Percentiles rank a stretch among this genome's conserved stretches.
phyloP scores from a whole-genome alignment of 2,888 invertebrate genomes.

The Blastobasis adustella region DNA sequence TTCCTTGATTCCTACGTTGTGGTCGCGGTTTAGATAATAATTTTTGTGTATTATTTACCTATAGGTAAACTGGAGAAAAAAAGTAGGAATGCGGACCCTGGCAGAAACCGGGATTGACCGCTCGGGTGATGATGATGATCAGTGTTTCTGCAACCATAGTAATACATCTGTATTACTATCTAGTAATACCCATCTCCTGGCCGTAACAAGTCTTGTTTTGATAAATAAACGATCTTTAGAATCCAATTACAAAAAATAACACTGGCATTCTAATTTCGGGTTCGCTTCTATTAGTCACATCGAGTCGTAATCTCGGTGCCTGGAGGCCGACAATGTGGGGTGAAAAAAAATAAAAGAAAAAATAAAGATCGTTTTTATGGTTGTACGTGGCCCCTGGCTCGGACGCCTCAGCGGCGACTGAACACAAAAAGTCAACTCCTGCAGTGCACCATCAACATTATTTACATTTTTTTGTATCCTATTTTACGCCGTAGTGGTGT shows the following conservation, averaged over 20 bases:
- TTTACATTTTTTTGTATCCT: conserved; percentile 60
- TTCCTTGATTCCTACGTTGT: too few relatives aligned
- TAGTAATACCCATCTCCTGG: too few relatives aligned
- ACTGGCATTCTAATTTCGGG: conserved; percentile 30
- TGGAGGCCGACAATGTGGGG: conserved; percentile 48
- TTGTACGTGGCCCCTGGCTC: conserved; percentile 38
- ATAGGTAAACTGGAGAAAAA: too few relatives aligned
- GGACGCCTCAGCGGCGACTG: conserved; percentile 51
- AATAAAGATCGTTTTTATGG: conserved; percentile 44
- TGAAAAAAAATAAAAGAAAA: conserved; percentile 13
- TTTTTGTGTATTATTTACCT: too few relatives aligned
- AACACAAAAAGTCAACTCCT: conserved; percentile 44
- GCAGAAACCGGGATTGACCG: too few relatives aligned
- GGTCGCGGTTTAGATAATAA: too few relatives aligned
- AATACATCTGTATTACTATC: too few relatives aligned
- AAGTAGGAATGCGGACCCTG: too few relatives aligned
- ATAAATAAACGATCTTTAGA: too few relatives aligned
- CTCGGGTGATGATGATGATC: too few relatives aligned
- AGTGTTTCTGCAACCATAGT: too few relatives aligned
- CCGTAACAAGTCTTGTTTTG: too few relatives aligned
- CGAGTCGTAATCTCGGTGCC: conserved; percentile 44
- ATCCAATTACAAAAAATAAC: conserved; percentile 16
- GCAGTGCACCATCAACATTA: conserved; percentile 52
- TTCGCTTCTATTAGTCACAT: conserved; percentile 36
- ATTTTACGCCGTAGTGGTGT: conserved; percentile 50